Percentiles rank a stretch among this genome's conserved stretches.
phyloP scores from a whole-genome alignment of 2,888 invertebrate genomes.

The Limnephilus lunatus region DNA sequence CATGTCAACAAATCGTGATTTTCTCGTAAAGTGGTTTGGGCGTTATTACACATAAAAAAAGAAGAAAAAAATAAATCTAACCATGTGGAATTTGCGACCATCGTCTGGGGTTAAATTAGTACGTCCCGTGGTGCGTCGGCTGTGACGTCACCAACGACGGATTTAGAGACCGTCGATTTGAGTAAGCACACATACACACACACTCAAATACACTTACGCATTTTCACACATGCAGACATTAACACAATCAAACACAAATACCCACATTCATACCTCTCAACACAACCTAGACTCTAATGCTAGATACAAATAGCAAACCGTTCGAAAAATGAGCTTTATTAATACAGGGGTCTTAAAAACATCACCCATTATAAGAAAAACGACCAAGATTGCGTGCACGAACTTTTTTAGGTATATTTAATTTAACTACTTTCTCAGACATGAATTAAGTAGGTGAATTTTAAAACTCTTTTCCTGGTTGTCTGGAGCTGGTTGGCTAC shows the following conservation, averaged over 20 bases:
- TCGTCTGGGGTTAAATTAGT: constrained; percentile 52
- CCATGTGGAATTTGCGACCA: constrained; percentile 21
- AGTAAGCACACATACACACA: background rate
- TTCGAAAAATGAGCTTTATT: background rate
- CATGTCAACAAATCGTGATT: constrained; percentile 8
- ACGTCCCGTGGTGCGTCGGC: constrained; percentile 51
- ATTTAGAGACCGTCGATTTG: constrained; percentile 57
- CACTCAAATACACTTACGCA: background rate
- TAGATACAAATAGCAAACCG: background rate
- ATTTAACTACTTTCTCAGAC: background rate
- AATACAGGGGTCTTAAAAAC: background rate
- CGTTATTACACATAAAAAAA: background rate
- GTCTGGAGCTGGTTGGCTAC: too few relatives aligned
- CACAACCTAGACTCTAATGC: too few relatives aligned
- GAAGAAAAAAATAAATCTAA: background rate
- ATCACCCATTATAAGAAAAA: background rate
- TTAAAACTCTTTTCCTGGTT: background rate
- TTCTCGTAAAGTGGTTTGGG: constrained; percentile 29
- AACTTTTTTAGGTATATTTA: background rate
- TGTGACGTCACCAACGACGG: constrained; percentile 57
- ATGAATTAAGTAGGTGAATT: background rate
- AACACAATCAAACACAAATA: too few relatives aligned
- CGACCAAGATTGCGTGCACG: background rate
- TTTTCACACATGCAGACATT: background rate
- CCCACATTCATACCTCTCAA: too few relatives aligned